Evolutionary conservation across 2,113 vertebrate species (phyloP).

Genomic region (human): DNA sequence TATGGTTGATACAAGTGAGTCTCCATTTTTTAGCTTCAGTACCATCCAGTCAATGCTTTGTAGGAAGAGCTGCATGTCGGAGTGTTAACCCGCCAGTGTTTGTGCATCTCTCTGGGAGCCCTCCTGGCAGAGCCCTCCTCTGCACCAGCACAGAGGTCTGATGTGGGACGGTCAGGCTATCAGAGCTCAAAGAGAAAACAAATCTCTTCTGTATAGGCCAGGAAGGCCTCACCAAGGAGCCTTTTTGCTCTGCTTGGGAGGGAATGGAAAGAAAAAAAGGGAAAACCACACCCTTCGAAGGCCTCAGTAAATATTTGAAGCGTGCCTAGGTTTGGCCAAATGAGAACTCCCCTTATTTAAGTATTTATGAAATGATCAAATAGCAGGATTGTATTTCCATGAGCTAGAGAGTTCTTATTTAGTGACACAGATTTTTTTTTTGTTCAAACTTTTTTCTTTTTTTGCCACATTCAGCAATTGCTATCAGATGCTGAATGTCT

Average conservation of each 20-base stretch:
- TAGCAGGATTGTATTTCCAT: not conserved
- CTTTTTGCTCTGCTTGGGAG: not conserved
- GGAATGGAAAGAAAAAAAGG: not conserved
- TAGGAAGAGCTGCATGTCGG: not conserved
- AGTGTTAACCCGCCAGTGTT: not conserved
- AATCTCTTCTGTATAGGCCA: not conserved
- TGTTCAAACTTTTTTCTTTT: constrained; percentile 50
- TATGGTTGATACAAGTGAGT: not conserved
- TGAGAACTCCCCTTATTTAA: constrained; percentile 29
- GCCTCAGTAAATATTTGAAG: not conserved
- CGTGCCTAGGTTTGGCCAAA: not conserved
- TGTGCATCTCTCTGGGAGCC: not conserved
- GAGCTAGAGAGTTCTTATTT: constrained; percentile 62
- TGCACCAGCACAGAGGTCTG: not conserved
- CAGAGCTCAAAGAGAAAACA: not conserved
- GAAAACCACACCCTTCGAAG: not conserved
- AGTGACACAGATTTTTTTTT: constrained; percentile 36
- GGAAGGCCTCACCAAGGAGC: not conserved
- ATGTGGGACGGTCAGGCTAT: not conserved
- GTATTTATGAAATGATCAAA: constrained; percentile 36
- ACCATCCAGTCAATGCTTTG: not conserved
- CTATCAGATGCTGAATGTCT: constrained; percentile 67
- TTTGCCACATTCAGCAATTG: constrained; percentile 71
- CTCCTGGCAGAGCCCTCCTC: not conserved
- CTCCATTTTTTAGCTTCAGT: not conserved